phyloP scores from a whole-genome alignment of 2,797 vertebrate genomes.

The Botia kubotai region DNA sequence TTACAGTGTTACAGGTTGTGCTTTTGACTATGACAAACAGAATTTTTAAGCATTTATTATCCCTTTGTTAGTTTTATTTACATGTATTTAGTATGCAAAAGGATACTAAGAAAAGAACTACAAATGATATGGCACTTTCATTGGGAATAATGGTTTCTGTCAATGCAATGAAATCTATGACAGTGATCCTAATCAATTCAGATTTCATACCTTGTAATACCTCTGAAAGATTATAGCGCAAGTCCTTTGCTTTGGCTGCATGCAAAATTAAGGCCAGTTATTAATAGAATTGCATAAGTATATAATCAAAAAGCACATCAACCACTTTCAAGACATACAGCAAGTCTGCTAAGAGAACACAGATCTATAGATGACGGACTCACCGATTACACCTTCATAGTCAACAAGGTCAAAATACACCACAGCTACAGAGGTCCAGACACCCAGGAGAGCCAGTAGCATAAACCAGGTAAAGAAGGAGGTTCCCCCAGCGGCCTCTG shows the following conservation, averaged over 20 bases:
- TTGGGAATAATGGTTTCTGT: neutral
- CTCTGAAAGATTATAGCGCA: conserved; percentile 98
- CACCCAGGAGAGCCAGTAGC: conserved; percentile 92
- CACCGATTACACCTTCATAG: conserved; percentile 95
- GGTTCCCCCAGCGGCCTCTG: conserved; percentile 79
- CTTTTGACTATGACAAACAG: neutral
- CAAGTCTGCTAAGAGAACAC: too few relatives aligned
- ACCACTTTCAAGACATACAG: conserved; percentile 12
- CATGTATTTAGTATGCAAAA: neutral
- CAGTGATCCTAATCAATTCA: conserved; percentile 14
- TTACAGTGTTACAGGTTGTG: neutral
- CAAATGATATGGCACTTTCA: neutral
- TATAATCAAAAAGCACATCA: conserved; percentile 28
- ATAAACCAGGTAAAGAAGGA: conserved; percentile 98
- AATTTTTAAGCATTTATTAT: too few relatives aligned
- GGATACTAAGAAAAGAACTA: neutral
- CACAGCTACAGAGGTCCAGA: conserved; percentile 95
- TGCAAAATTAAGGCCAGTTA: conserved; percentile 77
- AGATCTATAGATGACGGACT: conserved; percentile 60
- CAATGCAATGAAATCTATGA: conserved; percentile 15
- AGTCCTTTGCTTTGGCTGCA: conserved; percentile 97
- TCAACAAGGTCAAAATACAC: conserved; percentile 97
- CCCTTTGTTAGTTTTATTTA: neutral
- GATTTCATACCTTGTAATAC: conserved; percentile 93
- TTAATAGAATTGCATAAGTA: conserved; percentile 52